These are phyloP conservation scores for Gymnocypris eckloni DNA, from an alignment of 2,797 vertebrate genomes.

Conservation along the genomic window DNA sequence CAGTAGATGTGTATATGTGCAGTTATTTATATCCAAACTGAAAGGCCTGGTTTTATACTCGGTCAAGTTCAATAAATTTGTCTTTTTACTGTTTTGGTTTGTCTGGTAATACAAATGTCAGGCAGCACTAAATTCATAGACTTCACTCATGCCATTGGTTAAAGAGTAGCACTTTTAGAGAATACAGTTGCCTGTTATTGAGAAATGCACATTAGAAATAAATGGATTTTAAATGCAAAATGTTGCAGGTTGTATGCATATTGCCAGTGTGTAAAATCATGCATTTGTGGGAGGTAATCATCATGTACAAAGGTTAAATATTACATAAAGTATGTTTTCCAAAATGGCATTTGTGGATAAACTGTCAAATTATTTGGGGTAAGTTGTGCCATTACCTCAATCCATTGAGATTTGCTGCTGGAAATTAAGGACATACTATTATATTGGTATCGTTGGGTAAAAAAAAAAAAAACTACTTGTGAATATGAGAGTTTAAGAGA, in stretches of 20 bases:
- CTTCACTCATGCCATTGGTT: neutral
- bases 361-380: neutral
- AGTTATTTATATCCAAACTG: conserved; percentile 13
- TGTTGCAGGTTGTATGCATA: neutral
- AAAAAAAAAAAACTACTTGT: neutral
- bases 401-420: neutral
- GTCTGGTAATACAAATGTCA: conserved; percentile 28
- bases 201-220: neutral
- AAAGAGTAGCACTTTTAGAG: neutral
- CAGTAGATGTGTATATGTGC: conserved; percentile 27
- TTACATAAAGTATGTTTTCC: neutral
- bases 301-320: neutral
- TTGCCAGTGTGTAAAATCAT: neutral
- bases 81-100: conserved; percentile 33
- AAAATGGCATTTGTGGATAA: neutral
- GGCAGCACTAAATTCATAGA: neutral
- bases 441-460: neutral
- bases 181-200: neutral
- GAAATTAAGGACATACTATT: neutral
- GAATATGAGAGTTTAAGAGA: neutral
- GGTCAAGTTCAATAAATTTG: conserved; percentile 15
- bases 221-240: too few species aligned
- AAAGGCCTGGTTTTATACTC: conserved; percentile 42
- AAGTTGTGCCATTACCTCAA: neutral
- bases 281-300: neutral